Base-by-base conservation (phyloP, 2,888 invertebrate species). In the Malacosoma neustria region DNA sequence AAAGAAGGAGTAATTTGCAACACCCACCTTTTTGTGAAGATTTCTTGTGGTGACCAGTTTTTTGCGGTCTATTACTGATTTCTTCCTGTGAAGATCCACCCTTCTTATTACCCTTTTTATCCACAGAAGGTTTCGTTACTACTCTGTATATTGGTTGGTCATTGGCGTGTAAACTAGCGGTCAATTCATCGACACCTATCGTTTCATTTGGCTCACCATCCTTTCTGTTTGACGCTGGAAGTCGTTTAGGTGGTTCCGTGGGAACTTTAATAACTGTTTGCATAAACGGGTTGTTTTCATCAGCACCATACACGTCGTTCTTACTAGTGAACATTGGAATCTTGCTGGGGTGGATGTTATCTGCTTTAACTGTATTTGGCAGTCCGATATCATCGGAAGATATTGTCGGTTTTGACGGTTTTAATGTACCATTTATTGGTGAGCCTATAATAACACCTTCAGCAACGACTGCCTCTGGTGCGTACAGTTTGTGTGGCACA, bases 141-240 rank as follows among this genome's bases (percentile, higher is more conserved):
- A 85, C 80, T 61, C 81, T 72, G 49, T 85, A 85, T 45, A 84
- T 68, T 14, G 85, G 85, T 42, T 85, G 84, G 52, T 86, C 77
- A 52, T 86, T 77, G 40, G 82, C 81, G 50, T 82, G 77, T 33
- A 85, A 63, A 57, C 72, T 82, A 12, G 81, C 81, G n/a, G 80
- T 84, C 64, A 82, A 61, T 54, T 85, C 79, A 36, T 80, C 72
- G 15, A 74, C 67, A 38, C 75, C 58, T 42, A 82, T 69, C 14
- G 75, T 63, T 54, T 81, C 80, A 51, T 79, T 75, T 30, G 73
- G 66, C 43, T 82, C 76, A 4, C 74, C 71, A 35, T 87, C 76
- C 57, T 80, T 81, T 51, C 80, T 72, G 34, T 61, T 75, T 9
- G 72, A 64, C 14, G 70, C 64, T 22, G 77, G 71, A 15, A 66